These are phyloP conservation scores for Cartodere bifasciata DNA, from an alignment of 2,888 invertebrate genomes.

Conservation along the genomic window DNA sequence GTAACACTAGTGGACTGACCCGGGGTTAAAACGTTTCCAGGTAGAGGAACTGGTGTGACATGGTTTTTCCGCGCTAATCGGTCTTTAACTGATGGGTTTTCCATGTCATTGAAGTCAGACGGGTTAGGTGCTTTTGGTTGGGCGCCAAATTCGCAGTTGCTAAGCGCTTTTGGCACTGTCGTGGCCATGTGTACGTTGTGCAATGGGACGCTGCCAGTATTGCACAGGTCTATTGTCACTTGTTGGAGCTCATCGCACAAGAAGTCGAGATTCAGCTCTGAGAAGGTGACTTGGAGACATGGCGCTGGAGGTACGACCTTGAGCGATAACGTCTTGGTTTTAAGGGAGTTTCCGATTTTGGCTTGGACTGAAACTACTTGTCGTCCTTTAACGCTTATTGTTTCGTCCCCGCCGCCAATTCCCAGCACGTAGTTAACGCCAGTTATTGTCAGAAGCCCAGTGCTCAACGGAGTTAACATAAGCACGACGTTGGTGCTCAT, in stretches of 20 bases:
- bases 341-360: slow-evolving; percentile 26
- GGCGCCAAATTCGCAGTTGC: slow-evolving; percentile 29
- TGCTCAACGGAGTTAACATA: slow-evolving; percentile 56
- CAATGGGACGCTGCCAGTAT: slow-evolving; percentile 54
- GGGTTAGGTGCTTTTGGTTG: too few species aligned
- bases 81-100: slow-evolving; percentile 25
- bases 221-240: slow-evolving; percentile 53
- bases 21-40: slow-evolving; percentile 38
- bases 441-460: slow-evolving; percentile 59
- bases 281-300: slow-evolving; percentile 66
- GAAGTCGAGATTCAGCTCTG: slow-evolving; percentile 51
- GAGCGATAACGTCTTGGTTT: slow-evolving; percentile 59
- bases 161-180: slow-evolving; percentile 50
- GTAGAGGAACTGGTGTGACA: slow-evolving; percentile 34
- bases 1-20: slow-evolving; percentile 39
- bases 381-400: slow-evolving; percentile 46
- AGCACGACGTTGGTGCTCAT: slow-evolving; percentile 52
- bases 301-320: slow-evolving; percentile 69
- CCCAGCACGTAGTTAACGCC: slow-evolving; percentile 44
- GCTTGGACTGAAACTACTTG: slow-evolving; percentile 27
- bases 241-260: slow-evolving; percentile 62
- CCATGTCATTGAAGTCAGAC: slow-evolving; percentile 18
- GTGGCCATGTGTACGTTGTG: slow-evolving; percentile 52
- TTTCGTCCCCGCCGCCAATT: slow-evolving; percentile 25
- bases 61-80: slow-evolving; percentile 33